Percentiles rank a stretch among this genome's conserved stretches.
phyloP scores from a whole-genome alignment of 1,140 invertebrate species.

The Oreohelix idahoensis region DNA sequence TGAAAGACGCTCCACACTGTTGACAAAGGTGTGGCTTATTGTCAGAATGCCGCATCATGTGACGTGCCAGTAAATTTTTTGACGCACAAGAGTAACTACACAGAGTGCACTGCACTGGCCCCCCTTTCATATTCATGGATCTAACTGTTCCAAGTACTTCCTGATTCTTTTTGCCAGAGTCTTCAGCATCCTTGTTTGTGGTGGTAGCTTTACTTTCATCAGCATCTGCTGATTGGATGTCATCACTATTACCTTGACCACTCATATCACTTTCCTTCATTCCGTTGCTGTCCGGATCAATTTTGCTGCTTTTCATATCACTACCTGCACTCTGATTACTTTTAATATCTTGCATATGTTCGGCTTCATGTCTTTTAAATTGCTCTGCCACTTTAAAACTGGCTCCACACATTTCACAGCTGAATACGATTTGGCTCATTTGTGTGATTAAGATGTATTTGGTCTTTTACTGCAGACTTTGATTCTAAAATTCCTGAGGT shows the following conservation, averaged over 20 bases:
- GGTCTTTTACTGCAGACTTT: background rate
- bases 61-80: background rate
- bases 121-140: background rate
- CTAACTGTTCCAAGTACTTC: background rate
- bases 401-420: background rate
- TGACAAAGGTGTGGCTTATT: background rate
- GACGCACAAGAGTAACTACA: slow-evolving; percentile 11
- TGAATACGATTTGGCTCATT: background rate
- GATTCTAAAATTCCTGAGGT: background rate
- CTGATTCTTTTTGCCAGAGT: background rate
- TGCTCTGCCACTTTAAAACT: background rate
- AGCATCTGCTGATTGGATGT: background rate
- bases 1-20: slow-evolving; percentile 21
- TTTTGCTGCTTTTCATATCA: background rate
- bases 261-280: background rate
- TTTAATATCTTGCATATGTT: slow-evolving; percentile 1
- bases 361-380: background rate
- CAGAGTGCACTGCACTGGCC: background rate
- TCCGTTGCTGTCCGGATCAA: background rate
- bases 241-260: background rate
- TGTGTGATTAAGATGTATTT: background rate
- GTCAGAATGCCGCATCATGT: slow-evolving; percentile 5
- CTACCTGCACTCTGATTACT: background rate
- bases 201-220: background rate
- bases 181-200: background rate